Conservation (phyloP, 2,113 vertebrate species). For the Strigops habroptila region DNA sequence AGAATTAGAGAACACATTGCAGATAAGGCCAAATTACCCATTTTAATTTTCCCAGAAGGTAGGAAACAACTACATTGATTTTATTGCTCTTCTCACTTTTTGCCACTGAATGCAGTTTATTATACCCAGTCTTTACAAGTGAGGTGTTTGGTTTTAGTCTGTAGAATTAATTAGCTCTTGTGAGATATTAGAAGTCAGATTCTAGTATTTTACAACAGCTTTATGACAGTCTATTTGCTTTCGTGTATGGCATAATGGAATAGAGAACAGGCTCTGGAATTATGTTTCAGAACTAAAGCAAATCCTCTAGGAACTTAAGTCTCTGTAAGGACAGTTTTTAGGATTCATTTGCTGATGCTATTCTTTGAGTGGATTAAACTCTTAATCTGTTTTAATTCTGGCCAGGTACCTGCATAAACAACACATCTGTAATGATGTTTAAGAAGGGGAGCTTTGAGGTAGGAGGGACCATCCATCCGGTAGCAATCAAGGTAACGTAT, state of each 20-base stretch:
- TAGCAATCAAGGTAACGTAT: constrained; percentile 89
- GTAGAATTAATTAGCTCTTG: not conserved
- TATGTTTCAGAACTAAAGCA: not conserved
- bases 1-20: constrained; percentile 87
- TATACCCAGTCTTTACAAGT: not conserved
- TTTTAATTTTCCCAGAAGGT: constrained; percentile 98
- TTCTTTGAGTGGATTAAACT: not conserved
- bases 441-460: constrained; percentile 97
- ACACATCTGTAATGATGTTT: constrained; percentile 97
- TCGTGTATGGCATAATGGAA: not conserved
- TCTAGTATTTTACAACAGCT: not conserved
- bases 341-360: not conserved
- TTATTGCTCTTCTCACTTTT: not conserved
- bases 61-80: constrained; percentile 18
- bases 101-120: not conserved
- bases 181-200: not conserved
- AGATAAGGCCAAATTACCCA: constrained; percentile 88
- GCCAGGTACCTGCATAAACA: constrained; percentile 92
- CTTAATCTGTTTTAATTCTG: not conserved
- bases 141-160: not conserved
- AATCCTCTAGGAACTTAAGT: not conserved
- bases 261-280: not conserved
- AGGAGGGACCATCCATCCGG: constrained; percentile 88
- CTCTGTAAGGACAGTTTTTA: not conserved
- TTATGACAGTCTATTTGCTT: not conserved